A percentile compares a stretch with the other conserved stretches of the same genome.
phyloP scores from a whole-genome alignment of 2,113 vertebrate species.

The Phoenicopterus ruber region DNA sequence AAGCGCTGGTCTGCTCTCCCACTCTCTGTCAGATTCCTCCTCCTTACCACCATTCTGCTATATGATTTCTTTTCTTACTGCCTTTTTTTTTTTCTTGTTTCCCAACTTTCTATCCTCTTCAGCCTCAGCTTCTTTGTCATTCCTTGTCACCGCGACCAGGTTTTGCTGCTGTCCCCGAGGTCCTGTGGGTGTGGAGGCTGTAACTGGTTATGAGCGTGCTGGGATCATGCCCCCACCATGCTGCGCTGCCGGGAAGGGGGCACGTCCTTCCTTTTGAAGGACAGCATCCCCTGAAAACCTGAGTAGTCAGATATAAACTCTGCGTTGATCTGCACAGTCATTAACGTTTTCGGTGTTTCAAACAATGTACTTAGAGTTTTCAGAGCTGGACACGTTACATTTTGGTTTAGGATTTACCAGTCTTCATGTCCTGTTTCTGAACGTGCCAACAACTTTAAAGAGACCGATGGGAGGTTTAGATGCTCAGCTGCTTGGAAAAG shows the following conservation, averaged over 20 bases:
- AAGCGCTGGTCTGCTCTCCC: neutral
- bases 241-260: neutral
- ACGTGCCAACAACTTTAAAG: neutral
- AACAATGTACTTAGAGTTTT: neutral
- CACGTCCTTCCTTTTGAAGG: neutral
- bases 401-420: neutral
- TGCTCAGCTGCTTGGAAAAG: neutral
- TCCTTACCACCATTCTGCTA: neutral
- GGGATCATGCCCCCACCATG: fast-evolving
- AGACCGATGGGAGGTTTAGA: neutral
- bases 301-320: neutral
- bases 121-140: neutral
- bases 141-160: neutral
- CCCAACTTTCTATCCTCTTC: neutral
- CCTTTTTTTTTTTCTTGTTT: neutral
- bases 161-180: neutral
- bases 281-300: neutral
- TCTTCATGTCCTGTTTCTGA: neutral
- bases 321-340: fast-evolving
- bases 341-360: neutral
- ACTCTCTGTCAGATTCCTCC: neutral
- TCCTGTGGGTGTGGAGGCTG: neutral
- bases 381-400: fast-evolving
- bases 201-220: neutral
- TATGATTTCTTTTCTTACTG: neutral